A percentile compares a stretch with the other conserved stretches of the same genome.
phyloP scores from a whole-genome alignment of 2,113 vertebrate genomes.

The Dendrocopos noguchii region DNA sequence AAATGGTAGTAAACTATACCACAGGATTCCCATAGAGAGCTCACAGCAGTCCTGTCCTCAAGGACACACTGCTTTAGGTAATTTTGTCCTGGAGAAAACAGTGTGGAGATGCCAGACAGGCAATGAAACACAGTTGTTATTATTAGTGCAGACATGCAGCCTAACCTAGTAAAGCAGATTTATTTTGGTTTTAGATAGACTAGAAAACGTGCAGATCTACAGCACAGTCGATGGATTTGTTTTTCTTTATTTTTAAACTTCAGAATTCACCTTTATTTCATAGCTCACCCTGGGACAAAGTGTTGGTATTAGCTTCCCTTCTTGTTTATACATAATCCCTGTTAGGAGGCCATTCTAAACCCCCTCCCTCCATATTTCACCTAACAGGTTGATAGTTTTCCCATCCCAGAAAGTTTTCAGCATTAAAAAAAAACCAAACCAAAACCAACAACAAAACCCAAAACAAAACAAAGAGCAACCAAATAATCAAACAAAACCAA shows the following conservation, averaged over 20 bases:
- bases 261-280: background rate
- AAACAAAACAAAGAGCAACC: too few relatives aligned
- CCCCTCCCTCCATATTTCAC: background rate
- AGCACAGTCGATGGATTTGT: background rate
- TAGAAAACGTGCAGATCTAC: background rate
- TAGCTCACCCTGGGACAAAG: background rate
- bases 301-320: background rate
- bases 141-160: background rate
- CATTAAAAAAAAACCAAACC: background rate
- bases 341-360: background rate
- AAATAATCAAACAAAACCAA: background rate
- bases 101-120: background rate
- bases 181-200: background rate
- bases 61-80: conserved; percentile 9
- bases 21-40: conserved; percentile 19
- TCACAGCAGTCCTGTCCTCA: conserved; percentile 8
- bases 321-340: background rate
- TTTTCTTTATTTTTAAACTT: background rate
- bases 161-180: background rate
- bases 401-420: background rate
- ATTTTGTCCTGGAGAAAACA: conserved; percentile 22
- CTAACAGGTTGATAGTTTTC: rapidly evolving
- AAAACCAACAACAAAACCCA: background rate
- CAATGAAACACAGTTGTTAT: background rate
- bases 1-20: conserved; percentile 36